Evolutionary conservation across 2,888 invertebrate genomes (phyloP), one percentile per base, ranked within the genome.

Genomic region (Melinopterus prodromus): DNA sequence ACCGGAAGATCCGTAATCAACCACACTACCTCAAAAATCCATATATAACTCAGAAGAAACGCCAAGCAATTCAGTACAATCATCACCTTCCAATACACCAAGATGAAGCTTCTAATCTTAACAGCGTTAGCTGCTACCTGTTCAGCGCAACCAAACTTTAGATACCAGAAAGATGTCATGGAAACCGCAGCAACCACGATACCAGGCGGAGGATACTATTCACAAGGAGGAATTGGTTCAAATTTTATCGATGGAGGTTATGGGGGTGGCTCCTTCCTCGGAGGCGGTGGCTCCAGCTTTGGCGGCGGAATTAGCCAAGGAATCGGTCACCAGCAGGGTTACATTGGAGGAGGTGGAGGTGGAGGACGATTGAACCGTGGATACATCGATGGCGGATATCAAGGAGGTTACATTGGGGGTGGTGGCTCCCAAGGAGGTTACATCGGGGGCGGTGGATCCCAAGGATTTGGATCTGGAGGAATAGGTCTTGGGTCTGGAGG

Each of bases 111-210:
- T 71, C 15, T 71, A 12, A 16, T 12, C 12, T 16, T 15, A 71
- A 74, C 74, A 12, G 36, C 12, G 26, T 72, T 74, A 36, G 9
- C 37, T 5, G 74, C 37, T 36, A n/a, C n/a, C 12, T 74, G 35
- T n/a, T 74, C 37, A n/a, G 74, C 26, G 37, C 36, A 36, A 36
- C n/a, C 16, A 16, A 35, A 9, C 74, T n/a, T 4, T 85, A 88
- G 85, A 87, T 74, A 35, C n/a, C n/a, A 87, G 4, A 88, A 88
- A 84, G 89, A 89, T 83, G 83, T 88, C 70, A 86, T 90, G 87
- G 87, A 89, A 79, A 86, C 88, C 0, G 88, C 88, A 0, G 88
- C 86, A 12, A 86, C 89, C 4, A 86, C 86, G 7, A 80, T 87
- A 15, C 90, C 90, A 9, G 77, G 76, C 9, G 79, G 53, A 9